Base-by-base conservation (phyloP, 2,888 invertebrate species). In the Lydus trimaculatus region DNA sequence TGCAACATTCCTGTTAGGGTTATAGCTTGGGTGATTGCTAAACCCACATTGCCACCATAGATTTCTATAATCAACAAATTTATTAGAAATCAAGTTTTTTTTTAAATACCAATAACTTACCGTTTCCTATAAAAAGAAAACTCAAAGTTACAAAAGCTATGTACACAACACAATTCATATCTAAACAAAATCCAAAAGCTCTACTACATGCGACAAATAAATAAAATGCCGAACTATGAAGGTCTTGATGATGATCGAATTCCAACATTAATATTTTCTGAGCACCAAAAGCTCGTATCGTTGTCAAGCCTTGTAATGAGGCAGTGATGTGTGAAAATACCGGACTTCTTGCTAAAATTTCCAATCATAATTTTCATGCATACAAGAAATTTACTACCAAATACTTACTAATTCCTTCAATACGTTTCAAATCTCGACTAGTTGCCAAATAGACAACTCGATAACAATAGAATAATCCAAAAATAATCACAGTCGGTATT, bases 1-100 rank as follows among this genome's bases (percentile, higher is more conserved):
- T 89, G 89, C 78, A 89, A 76, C 85, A 86, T 86, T 11, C 94
- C 93, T 0, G 92, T 93, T 67, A 94, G 87, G 0, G 91, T 90
- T 84, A 94, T 91, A n/a, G 92, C 91, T 81, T 94, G 93, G 0
- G 94, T 94, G 64, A 94, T 92, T 13, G 93, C 93, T 65, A 94
- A 82, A 31, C 94, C 94, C 5, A 94, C 92, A 79, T 91, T 90
- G 33, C 94, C 94, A 20, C 93, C 93, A 72, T 88, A 86, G 63
- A 86, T 85, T 73, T 85, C 89, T 88, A 78, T 43, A 75, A 77
- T 74, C 31, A 59, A 64, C 39, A 28, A n/a, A 31, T 36, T 17
- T 39, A n/a, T 6, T 6, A 33, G 17, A 31, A 31, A 31, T 6
- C 31, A 31, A 31, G 1, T 5, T 1, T 31, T 3, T 8, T 7